Evolutionary conservation across 2,888 invertebrate genomes (phyloP).

Genomic region (Ennomos erosarius): DNA sequence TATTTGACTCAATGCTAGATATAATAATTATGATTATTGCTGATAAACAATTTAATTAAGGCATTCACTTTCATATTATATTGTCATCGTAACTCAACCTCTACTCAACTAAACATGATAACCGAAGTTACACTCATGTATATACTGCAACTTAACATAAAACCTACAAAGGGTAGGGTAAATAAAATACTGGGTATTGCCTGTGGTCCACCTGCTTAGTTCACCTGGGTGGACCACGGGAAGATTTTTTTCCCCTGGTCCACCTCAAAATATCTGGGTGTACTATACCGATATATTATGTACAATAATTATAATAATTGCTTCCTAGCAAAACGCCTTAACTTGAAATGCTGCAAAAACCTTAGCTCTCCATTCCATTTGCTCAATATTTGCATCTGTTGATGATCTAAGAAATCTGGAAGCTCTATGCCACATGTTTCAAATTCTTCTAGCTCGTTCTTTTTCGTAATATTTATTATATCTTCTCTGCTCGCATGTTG

Average conservation of each 20-base stretch:
- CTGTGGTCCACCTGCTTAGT: too few relatives aligned
- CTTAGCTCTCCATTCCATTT: conserved; percentile 89
- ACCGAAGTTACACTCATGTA: too few relatives aligned
- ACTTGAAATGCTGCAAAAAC: conserved; percentile 87
- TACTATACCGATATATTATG: too few relatives aligned
- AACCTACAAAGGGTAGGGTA: neutral
- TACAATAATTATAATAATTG: conserved; percentile 54
- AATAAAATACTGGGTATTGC: conserved; percentile 1
- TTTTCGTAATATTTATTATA: conserved; percentile 90
- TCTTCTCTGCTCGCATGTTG: conserved; percentile 93
- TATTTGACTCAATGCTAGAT: conserved; percentile 27
- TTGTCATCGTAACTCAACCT: too few relatives aligned
- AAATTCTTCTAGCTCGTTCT: conserved; percentile 90
- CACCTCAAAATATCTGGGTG: too few relatives aligned
- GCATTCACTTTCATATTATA: too few relatives aligned
- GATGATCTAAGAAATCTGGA: conserved; percentile 87
- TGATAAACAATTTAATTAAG: too few relatives aligned
- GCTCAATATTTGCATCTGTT: conserved; percentile 85
- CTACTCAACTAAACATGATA: too few relatives aligned
- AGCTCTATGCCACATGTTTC: conserved; percentile 92
- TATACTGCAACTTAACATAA: too few relatives aligned
- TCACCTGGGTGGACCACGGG: too few relatives aligned
- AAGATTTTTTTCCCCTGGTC: too few relatives aligned
- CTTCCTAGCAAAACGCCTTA: conserved; percentile 84
- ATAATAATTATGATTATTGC: too few relatives aligned